Base-by-base conservation (phyloP, 1,140 invertebrate species). In the Cyphomyrmex costatus region DNA sequence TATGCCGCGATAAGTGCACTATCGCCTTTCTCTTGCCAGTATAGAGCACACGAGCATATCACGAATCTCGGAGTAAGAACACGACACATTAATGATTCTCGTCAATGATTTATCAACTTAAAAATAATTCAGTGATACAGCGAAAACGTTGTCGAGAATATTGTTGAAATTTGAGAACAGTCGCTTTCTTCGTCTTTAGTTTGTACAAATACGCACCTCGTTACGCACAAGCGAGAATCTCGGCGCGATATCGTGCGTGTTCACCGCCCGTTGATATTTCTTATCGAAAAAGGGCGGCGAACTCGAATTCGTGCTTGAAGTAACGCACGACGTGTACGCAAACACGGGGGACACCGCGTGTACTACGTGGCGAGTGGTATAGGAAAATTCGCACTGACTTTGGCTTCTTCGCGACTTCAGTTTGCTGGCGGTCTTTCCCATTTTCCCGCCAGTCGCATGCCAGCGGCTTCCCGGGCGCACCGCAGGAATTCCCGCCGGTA, bases 361-460 rank as follows among this genome's bases (percentile, higher is more conserved):
- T 24, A 21, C 14, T 19, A 14, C n/a, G 68, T 60, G 51, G 19
- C 27, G 33, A 30, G 36, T 68, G 21, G 21, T n/a, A 61, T 49
- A 36, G 33, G 19, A 36, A 80, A 27, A 33, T 42, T 42, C 21
- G 12, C 88, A 94, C 94, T 94, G 85, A 95, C 94, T 94, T 89
- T 94, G 94, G 80, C 93, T 94, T 63, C 92, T 89, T 56, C 89
- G 89, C 14, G 92, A 91, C 49, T 94, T 94, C 24, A 95, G 82
- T 77, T 95, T 95, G 89, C 94, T 95, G 63, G 93, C 92, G 66
- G 92, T 93, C 60, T 94, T 95, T 71, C 94, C 94, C 94, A 95
- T 94, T 88, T 91, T 92, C 74, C 65, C 14, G 33, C 42, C 58
- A 14, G 24, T 21, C 19, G 85, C 89, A 89, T 92, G 71, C 82